Base-by-base conservation (phyloP, 2,113 vertebrate genomes). In the Callithrix jacchus region DNA sequence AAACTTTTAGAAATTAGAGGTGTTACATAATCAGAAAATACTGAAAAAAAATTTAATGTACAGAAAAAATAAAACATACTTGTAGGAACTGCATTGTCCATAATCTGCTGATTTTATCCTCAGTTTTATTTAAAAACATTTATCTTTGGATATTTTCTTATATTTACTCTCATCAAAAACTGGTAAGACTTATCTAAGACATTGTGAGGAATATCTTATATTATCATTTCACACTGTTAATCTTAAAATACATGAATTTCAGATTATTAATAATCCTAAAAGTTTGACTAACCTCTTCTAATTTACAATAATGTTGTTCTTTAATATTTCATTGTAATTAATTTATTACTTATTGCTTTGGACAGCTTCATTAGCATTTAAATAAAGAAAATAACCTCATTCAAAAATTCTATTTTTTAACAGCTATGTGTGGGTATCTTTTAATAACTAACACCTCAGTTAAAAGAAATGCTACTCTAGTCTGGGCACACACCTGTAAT, bases 1-100 rank as follows among this genome's bases (percentile, higher is more conserved):
- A 25, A 16, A 0, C 0, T 1, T 86, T 86, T n/a, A 76, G 14
- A 7, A 54, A 54, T 17, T 17, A 2, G 1, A 17, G 20, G 2
- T n/a, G 1, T 0, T 12, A 61, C 32, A 64, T 10, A 1, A 80
- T 3, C 2, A 47, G 11, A 85, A 89, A 14, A 0, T 8, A 86
- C 0, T 54, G 20, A 64, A 49, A 89, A 61, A 64, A 49, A 37
- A 9, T 37, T 87, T 25, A 58, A 42, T 16, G 0, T 66, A 82
- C 9, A 37, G 13, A 32, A 4, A 47, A 66, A 85, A 71, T 37
- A 42, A 68, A 93, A 47, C 1, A 30, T 4, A 49, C 40, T 58
- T 79, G 3, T 4, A 84, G 2, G 8, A 23, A 56, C 70, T 52
- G 77, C 8, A 23, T 84, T 11, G 2, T 61, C 30, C 25, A 61